Conservation (phyloP, 2,888 invertebrate species). For the Hemithea aestivaria region DNA sequence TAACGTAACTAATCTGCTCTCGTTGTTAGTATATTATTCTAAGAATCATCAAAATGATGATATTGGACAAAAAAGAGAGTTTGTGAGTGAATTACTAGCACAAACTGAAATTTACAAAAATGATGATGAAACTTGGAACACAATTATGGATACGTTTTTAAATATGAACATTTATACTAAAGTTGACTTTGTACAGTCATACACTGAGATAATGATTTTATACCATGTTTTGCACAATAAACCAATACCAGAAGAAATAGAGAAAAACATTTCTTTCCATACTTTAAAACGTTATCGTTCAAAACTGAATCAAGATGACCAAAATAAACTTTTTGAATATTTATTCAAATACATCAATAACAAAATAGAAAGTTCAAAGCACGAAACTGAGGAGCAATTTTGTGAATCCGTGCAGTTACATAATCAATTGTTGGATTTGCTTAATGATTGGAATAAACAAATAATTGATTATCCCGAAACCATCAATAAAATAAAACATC, state of each 20-base stretch:
- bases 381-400: constrained; percentile 33
- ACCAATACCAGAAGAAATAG: constrained; percentile 38
- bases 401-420: constrained; percentile 23
- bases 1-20: constrained; percentile 37
- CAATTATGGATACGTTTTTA: constrained; percentile 45
- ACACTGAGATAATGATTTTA: constrained; percentile 39
- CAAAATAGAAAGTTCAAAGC: constrained; percentile 29
- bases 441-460: constrained; percentile 49
- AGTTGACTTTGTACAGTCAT: constrained; percentile 32
- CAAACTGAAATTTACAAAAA: constrained; percentile 35
- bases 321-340: constrained; percentile 46
- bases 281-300: constrained; percentile 33
- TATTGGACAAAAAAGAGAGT: constrained; percentile 31
- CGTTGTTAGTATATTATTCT: constrained; percentile 41
- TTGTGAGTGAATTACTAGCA: constrained; percentile 38
- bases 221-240: constrained; percentile 39
- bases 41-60: constrained; percentile 43
- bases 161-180: constrained; percentile 45
- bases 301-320: constrained; percentile 38
- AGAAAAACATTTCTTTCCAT: constrained; percentile 38
- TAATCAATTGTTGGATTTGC: constrained; percentile 32
- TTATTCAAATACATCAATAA: constrained; percentile 33
- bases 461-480: constrained; percentile 42
- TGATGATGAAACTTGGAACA: constrained; percentile 46
- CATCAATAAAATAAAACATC: constrained; percentile 42